A percentile compares a stretch with the other conserved stretches of the same genome.
phyloP scores from a whole-genome alignment of 64 coral and sea anemone genomes.

The Stichodactyla helianthus region DNA sequence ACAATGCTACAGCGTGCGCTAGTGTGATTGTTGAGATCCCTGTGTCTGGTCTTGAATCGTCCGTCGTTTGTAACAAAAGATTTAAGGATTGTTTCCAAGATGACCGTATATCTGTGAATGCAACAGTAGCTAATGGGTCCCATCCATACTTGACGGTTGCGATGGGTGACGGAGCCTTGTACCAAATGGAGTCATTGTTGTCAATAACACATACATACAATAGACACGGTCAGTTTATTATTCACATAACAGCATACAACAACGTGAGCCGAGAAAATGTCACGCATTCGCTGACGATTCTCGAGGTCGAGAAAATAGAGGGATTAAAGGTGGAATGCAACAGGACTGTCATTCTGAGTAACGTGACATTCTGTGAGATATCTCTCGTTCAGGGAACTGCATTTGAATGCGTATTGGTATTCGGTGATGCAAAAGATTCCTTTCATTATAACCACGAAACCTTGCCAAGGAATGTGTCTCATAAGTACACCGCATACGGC shows the following conservation, averaged over 20 bases:
- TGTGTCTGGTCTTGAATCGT: constrained; percentile 17
- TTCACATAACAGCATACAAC: constrained; percentile 22
- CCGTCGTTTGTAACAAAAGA: constrained; percentile 13
- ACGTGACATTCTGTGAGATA: constrained; percentile 27
- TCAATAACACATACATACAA: background rate
- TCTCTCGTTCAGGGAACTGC: constrained; percentile 17
- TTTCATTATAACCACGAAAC: constrained; percentile 26
- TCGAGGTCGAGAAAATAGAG: background rate
- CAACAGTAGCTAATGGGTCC: constrained; percentile 30
- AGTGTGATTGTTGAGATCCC: constrained; percentile 27
- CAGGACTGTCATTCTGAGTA: constrained; percentile 2
- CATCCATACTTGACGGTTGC: constrained; percentile 2
- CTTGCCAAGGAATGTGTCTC: background rate
- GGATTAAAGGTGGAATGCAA: constrained; percentile 18
- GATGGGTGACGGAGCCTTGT: constrained; percentile 22
- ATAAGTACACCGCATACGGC: constrained; percentile 46
- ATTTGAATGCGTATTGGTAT: constrained; percentile 18
- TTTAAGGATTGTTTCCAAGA: constrained; percentile 44
- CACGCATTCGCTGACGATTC: background rate
- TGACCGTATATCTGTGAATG: constrained; percentile 13
- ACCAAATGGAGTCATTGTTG: background rate
- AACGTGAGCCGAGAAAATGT: constrained; percentile 34
- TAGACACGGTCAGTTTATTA: background rate
- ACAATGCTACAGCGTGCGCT: constrained; percentile 1
- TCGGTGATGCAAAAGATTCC: background rate